A percentile compares a stretch with the other conserved stretches of the same genome.
These are phyloP conservation scores for Alethe castanea DNA, from an alignment of 2,113 vertebrate species.

Conservation along the genomic window DNA sequence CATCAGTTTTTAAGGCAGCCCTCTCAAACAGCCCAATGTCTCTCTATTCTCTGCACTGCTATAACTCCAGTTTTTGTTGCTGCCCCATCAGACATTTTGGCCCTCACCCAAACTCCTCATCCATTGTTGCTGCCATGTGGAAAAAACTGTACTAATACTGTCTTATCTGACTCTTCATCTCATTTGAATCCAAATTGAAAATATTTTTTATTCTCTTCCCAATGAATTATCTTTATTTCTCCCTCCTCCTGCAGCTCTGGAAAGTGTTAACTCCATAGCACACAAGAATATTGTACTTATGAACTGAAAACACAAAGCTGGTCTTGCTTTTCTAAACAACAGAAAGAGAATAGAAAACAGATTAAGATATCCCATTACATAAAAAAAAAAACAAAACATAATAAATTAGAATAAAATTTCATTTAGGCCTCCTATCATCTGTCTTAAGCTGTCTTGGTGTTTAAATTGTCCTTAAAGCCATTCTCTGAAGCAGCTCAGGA, in stretches of 20 bases:
- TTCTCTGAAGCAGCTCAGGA: not conserved
- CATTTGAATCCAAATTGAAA: not conserved
- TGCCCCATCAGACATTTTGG: conserved; percentile 11
- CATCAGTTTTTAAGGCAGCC: not conserved
- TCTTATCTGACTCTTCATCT: conserved; percentile 18
- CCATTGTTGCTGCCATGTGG: conserved; percentile 1
- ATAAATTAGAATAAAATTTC: conserved; percentile 22
- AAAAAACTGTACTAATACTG: not conserved
- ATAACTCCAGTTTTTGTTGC: not conserved
- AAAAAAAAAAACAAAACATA: not conserved
- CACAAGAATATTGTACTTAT: not conserved
- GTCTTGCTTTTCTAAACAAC: not conserved
- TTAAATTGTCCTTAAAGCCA: not conserved
- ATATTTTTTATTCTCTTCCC: not conserved
- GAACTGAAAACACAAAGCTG: not conserved
- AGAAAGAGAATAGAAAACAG: conserved; percentile 12
- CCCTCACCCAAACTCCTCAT: conserved; percentile 1
- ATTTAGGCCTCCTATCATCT: not conserved
- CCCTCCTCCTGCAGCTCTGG: not conserved
- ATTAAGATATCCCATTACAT: conserved; percentile 12
- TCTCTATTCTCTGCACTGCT: not conserved
- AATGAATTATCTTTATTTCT: not conserved
- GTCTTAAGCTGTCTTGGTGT: not conserved
- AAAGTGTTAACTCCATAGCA: not conserved
- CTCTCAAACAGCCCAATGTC: not conserved